phyloP scores from a whole-genome alignment of 1,140 invertebrate genomes.

The Zaprionus tsacasi region DNA sequence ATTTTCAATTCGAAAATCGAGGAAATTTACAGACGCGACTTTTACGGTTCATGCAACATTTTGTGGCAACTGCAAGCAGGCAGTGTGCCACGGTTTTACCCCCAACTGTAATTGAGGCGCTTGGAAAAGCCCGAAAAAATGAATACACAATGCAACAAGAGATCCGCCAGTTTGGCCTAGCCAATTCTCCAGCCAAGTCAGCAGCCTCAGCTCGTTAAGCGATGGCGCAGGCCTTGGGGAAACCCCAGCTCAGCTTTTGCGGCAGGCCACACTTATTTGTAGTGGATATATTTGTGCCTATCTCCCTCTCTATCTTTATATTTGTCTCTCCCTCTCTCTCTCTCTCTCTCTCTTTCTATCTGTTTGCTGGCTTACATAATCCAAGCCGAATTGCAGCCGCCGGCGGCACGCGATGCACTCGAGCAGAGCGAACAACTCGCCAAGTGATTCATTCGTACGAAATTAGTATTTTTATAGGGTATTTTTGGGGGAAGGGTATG shows the following conservation, averaged over 20 bases:
- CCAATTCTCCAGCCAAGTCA: constrained; percentile 56
- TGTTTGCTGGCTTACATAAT: constrained; percentile 65
- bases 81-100: constrained; percentile 62
- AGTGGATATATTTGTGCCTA: constrained; percentile 10
- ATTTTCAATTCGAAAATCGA: background rate
- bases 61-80: constrained; percentile 29
- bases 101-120: constrained; percentile 20
- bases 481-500: background rate
- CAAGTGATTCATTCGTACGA: constrained; percentile 33
- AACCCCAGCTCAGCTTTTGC: constrained; percentile 61
- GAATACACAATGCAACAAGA: constrained; percentile 29
- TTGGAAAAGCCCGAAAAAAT: constrained; percentile 53
- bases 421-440: constrained; percentile 30
- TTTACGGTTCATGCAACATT: constrained; percentile 9
- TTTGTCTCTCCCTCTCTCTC: constrained; percentile 15
- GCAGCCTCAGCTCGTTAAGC: constrained; percentile 31
- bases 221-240: constrained; percentile 68
- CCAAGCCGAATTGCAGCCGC: constrained; percentile 49
- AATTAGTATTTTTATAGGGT: background rate
- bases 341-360: constrained; percentile 26
- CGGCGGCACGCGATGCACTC: constrained; percentile 53
- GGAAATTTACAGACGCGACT: background rate
- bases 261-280: constrained; percentile 20
- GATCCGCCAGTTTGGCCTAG: constrained; percentile 37
- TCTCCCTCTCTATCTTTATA: constrained; percentile 10